Evolutionary conservation across 2,888 invertebrate species (phyloP).

Genomic region (Busseola fusca): DNA sequence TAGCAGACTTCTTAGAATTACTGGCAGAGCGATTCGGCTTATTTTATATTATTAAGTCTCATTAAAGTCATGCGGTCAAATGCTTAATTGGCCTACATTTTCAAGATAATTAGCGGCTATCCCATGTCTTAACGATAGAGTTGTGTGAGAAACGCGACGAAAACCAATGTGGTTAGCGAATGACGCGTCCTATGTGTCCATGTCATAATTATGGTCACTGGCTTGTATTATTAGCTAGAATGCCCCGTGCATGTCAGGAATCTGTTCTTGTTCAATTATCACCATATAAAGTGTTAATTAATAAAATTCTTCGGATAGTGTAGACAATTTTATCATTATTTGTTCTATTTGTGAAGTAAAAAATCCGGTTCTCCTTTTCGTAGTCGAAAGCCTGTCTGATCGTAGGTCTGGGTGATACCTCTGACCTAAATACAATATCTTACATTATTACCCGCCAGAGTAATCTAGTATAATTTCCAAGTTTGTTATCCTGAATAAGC

Average conservation of each 20-base stretch:
- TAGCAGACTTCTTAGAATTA: slow-evolving; percentile 65
- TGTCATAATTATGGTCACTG: slow-evolving; percentile 29
- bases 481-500: too few relatives aligned
- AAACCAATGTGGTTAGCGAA: slow-evolving; percentile 4
- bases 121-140: slow-evolving; percentile 47
- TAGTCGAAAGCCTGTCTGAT: background rate
- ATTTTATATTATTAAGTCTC: slow-evolving; percentile 66
- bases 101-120: slow-evolving; percentile 55
- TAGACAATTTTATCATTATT: slow-evolving; percentile 10
- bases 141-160: slow-evolving; percentile 50
- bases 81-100: slow-evolving; percentile 77
- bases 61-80: slow-evolving; percentile 66
- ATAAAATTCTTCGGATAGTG: slow-evolving; percentile 30
- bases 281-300: slow-evolving; percentile 54
- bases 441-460: background rate
- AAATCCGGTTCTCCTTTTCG: slow-evolving; percentile 34
- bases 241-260: slow-evolving; percentile 21
- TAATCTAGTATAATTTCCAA: background rate
- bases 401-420: slow-evolving; percentile 42
- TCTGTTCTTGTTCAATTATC: slow-evolving; percentile 26
- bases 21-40: slow-evolving; percentile 59
- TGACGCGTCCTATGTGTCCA: slow-evolving; percentile 13
- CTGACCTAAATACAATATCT: slow-evolving; percentile 23
- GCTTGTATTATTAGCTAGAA: slow-evolving; percentile 31
- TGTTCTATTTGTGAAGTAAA: slow-evolving; percentile 16